Conservation (phyloP, 2,888 invertebrate genomes). For the Ormyrus nitidulus region DNA sequence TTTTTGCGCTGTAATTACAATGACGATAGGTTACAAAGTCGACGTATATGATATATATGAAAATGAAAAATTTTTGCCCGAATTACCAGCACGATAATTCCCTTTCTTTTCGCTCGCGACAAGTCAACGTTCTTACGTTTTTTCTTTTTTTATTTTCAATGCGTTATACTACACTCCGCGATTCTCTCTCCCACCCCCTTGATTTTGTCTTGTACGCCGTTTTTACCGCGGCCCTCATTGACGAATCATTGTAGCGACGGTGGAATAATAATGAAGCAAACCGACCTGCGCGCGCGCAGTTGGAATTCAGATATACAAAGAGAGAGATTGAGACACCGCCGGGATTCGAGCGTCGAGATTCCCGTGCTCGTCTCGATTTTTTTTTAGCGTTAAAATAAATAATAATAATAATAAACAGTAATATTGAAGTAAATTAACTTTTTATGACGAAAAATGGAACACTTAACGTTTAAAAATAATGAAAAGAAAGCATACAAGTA, state of each 20-base stretch:
- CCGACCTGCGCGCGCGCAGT: neutral
- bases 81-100: conserved; percentile 42
- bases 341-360: conserved; percentile 22
- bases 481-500: conserved; percentile 25
- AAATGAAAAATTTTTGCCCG: conserved; percentile 35
- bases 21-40: conserved; percentile 20
- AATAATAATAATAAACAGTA: neutral
- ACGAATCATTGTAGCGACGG: conserved; percentile 23
- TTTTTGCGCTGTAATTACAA: conserved; percentile 28
- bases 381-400: conserved; percentile 1
- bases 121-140: conserved; percentile 1
- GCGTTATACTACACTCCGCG: neutral
- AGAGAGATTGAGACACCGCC: neutral
- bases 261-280: neutral
- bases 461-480: conserved; percentile 37
- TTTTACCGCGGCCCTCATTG: neutral
- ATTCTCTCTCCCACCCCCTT: neutral
- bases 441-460: conserved; percentile 35
- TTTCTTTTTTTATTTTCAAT: conserved; percentile 15
- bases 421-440: conserved; percentile 28
- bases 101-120: neutral
- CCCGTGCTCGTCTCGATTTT: neutral
- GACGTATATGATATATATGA: conserved; percentile 1
- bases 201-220: conserved; percentile 2
- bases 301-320: neutral